Base-by-base conservation (phyloP, 2,113 vertebrate species). In the Agapornis roseicollis region DNA sequence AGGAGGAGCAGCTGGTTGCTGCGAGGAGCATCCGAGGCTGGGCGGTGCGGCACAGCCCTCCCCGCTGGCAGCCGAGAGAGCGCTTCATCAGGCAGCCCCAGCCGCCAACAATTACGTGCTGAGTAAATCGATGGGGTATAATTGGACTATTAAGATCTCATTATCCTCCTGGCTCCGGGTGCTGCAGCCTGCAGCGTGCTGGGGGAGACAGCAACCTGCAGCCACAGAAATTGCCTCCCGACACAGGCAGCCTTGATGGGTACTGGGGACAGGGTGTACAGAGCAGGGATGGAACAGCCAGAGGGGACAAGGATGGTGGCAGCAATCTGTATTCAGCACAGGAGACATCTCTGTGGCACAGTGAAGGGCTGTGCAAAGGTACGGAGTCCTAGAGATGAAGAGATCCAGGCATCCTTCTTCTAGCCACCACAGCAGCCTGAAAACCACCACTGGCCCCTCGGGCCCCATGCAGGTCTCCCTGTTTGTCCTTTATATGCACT, bases 81-180 rank as follows among this genome's bases (percentile, higher is more conserved):
- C 7, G 39, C 94, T 86, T 94, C 94, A 94, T 95, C 97, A 97
- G 91, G 94, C 91, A 96, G 95, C 97, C 95, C 94, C 97, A 96
- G 96, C 96, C 95, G 81, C 94, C 94, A 89, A 89, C 96, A 96
- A 97, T 98, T 98, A 97, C 47, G 29, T 97, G 95, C 97, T 97
- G 96, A 93, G 97, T 98, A 97, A 98, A 98, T 98, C 97, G 97
- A 97, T 97, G 97, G 96, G 96, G 94, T 97, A 90, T 98, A 98
- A 98, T 98, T 98, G 97, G 97, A 97, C 97, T 97, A 98, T 98
- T 98, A 98, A 98, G 97, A 98, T 97, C 98, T 98, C 98, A 98
- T 99, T 99, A 99, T 97, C 96, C 90, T 97, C 96, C 97, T 70
- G 95, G 95, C 96, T 95, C 90, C 10, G 17, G 77, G 68, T 87